Conservation (phyloP, 1,140 invertebrate species). For the Penaeus japonicus region DNA sequence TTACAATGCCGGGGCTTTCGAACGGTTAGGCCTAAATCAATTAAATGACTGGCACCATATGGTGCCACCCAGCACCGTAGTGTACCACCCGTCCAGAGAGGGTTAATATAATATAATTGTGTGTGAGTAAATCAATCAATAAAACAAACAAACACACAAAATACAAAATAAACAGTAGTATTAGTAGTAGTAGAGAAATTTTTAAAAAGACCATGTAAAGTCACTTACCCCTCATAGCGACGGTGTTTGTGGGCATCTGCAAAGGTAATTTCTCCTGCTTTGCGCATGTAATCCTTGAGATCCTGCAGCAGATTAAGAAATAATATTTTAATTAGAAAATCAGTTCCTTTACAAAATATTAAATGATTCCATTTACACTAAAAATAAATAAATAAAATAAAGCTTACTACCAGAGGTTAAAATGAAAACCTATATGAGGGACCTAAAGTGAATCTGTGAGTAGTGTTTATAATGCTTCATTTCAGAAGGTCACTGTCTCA, state of each 20-base stretch:
- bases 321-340: neutral
- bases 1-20: no score
- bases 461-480: neutral
- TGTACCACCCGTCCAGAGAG: no score
- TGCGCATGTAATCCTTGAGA: conserved; percentile 71
- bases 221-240: conserved; percentile 68
- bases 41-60: no score
- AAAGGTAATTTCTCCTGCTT: conserved; percentile 71
- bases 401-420: conserved; percentile 29
- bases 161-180: neutral
- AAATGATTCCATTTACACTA: neutral
- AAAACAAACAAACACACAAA: neutral
- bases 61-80: no score
- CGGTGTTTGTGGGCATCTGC: conserved; percentile 70
- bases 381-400: neutral
- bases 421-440: conserved; percentile 17
- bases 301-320: conserved; percentile 59
- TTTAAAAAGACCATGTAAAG: neutral
- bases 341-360: no score
- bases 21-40: no score
- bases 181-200: neutral
- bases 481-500: conserved; percentile 26
- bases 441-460: neutral
- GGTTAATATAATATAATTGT: no score
- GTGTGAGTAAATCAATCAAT: no score